Evolutionary conservation across 2,888 invertebrate genomes (phyloP).

Genomic region (Watsonalla binaria): DNA sequence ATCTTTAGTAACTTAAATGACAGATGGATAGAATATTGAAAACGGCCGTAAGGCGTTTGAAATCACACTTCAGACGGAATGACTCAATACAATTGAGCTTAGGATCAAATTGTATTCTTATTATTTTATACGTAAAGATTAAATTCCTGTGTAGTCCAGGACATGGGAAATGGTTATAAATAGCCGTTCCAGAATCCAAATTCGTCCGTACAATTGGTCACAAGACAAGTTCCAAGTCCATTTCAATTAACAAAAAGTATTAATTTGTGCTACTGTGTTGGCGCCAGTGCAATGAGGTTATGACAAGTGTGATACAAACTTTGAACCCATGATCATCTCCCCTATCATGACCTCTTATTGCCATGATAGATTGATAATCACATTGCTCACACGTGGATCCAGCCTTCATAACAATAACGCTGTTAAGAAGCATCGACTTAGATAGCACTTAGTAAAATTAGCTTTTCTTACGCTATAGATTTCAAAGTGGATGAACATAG

Average conservation of each 20-base stretch:
- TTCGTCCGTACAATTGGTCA: conserved; percentile 52
- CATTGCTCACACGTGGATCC: no score
- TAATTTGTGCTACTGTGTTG: conserved; percentile 51
- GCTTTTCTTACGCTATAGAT: no score
- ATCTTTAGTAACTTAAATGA: no score
- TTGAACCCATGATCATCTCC: background rate
- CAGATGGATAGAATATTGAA: no score
- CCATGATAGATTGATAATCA: no score
- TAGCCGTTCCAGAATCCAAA: conserved; percentile 58
- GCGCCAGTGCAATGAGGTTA: conserved; percentile 45
- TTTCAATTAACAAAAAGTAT: conserved; percentile 69
- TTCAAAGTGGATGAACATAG: no score
- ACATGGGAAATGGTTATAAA: conserved; percentile 45
- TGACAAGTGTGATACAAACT: conserved; percentile 4
- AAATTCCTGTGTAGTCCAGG: conserved; percentile 21
- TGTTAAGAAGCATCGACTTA: no score
- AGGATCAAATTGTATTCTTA: background rate
- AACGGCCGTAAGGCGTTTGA: no score
- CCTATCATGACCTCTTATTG: no score
- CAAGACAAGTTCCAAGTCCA: conserved; percentile 48
- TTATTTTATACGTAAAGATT: background rate
- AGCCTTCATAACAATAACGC: no score
- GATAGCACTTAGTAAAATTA: no score
- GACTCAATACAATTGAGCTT: background rate
- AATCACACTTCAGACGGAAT: no score